Conservation (phyloP, 2,797 vertebrate species). For the Danio tinwini region DNA sequence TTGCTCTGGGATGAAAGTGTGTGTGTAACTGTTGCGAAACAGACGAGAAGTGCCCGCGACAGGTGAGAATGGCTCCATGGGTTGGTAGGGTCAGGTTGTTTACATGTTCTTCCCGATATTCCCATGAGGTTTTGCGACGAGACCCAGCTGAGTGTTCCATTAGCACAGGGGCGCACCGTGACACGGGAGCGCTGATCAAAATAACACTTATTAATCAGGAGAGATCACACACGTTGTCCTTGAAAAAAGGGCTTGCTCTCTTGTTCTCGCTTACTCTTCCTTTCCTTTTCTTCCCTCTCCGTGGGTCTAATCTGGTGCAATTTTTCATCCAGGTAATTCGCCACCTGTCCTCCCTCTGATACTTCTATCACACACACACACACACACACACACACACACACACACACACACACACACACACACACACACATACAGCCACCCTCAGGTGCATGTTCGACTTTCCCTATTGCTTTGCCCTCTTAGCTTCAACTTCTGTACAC, state of each 20-base stretch:
- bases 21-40: constrained; percentile 9
- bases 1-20: constrained; percentile 30
- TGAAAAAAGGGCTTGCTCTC: constrained; percentile 66
- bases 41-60: constrained; percentile 11
- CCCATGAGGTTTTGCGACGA: constrained; percentile 27
- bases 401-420: not conserved
- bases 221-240: constrained; percentile 64
- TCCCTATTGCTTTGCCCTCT: constrained; percentile 16
- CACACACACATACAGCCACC: constrained; percentile 6
- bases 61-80: constrained; percentile 41
- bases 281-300: constrained; percentile 50
- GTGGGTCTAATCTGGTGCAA: constrained; percentile 64
- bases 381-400: constrained; percentile 5
- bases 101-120: constrained; percentile 30
- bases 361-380: constrained; percentile 32
- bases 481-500: constrained; percentile 15
- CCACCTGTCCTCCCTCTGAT: constrained; percentile 57
- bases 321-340: constrained; percentile 69
- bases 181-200: constrained; percentile 61
- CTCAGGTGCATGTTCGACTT: constrained; percentile 22
- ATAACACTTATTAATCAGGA: constrained; percentile 72
- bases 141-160: constrained; percentile 59
- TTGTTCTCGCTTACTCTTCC: constrained; percentile 65
- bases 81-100: constrained; percentile 47
- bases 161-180: constrained; percentile 70